These are phyloP conservation scores for Ageneiosus marmoratus DNA, from an alignment of 2,113 vertebrate species.

Conservation along the genomic window DNA sequence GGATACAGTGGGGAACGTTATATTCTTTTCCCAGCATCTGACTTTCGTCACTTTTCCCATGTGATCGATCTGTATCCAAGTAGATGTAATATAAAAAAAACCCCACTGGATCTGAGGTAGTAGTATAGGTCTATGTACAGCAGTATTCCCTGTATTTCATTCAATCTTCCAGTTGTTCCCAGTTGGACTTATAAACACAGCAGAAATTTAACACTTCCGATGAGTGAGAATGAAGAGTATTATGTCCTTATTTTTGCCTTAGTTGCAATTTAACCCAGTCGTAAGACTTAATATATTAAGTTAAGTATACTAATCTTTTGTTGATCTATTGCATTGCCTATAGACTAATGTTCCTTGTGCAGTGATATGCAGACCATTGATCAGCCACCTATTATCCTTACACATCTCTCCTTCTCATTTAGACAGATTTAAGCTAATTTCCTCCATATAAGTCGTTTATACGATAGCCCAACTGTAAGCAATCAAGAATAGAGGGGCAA, in stretches of 20 bases:
- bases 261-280: no score
- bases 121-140: background rate
- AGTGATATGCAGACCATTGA: background rate
- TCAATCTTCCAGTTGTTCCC: background rate
- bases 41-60: constrained; percentile 11
- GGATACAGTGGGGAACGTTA: background rate
- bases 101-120: background rate
- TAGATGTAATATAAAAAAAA: background rate
- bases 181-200: background rate
- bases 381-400: background rate
- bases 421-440: background rate
- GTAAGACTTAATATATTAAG: background rate
- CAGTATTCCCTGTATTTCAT: background rate
- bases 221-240: background rate
- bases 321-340: background rate
- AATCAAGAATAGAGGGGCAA: background rate
- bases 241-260: background rate
- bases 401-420: background rate
- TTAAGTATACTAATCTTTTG: background rate
- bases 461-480: background rate
- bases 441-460: background rate
- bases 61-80: background rate
- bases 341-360: background rate
- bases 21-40: constrained; percentile 12
- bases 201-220: background rate